A percentile compares a stretch with the other conserved stretches of the same genome.
Evolutionary conservation across 2,797 vertebrate genomes (phyloP).

Genomic region (Tolypeutes matacus): DNA sequence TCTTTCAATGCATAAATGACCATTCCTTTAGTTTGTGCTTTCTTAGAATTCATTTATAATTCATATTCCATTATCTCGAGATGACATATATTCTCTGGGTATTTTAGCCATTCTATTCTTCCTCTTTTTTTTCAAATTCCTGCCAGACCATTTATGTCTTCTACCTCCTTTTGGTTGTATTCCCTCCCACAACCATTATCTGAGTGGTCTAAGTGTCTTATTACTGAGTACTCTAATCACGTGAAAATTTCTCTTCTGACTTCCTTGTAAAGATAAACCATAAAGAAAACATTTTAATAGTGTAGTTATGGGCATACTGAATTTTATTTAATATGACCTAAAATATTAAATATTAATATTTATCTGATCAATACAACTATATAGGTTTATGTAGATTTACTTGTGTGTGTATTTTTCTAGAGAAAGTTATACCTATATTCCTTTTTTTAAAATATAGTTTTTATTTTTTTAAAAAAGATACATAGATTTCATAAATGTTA

Average conservation of each 20-base stretch:
- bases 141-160: not conserved
- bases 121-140: not conserved
- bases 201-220: not conserved
- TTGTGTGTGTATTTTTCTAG: not conserved
- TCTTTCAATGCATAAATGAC: not conserved
- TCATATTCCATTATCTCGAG: slow-evolving; percentile 57
- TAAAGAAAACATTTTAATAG: not conserved
- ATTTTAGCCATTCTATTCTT: slow-evolving; percentile 42
- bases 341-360: not conserved
- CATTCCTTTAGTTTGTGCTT: slow-evolving; percentile 32
- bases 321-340: not conserved
- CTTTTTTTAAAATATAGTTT: too few species aligned
- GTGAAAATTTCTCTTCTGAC: not conserved
- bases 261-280: not conserved
- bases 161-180: not conserved
- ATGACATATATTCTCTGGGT: not conserved
- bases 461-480: too few species aligned
- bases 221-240: not conserved
- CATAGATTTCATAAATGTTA: too few species aligned
- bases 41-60: slow-evolving; percentile 61
- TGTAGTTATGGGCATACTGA: not conserved
- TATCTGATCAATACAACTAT: slow-evolving; percentile 17
- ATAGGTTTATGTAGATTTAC: not conserved
- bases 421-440: not conserved
- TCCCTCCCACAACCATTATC: not conserved